Conservation (phyloP, 1,140 invertebrate species). For the Dreissena polymorpha region DNA sequence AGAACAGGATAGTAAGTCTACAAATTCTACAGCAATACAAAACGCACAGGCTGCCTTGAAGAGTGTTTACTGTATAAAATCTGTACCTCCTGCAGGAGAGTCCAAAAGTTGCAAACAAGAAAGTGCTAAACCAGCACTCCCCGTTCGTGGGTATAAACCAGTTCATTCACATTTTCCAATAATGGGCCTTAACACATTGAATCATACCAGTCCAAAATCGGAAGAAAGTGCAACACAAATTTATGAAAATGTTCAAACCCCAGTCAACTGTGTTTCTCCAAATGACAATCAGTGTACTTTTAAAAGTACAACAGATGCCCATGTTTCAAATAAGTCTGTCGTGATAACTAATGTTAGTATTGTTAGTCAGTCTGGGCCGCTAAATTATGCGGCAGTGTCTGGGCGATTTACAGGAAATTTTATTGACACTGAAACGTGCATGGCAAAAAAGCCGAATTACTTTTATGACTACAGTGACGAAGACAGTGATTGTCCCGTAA, state of each 20-base stretch:
- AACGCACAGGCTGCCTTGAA: conserved; percentile 3
- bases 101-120: conserved; percentile 12
- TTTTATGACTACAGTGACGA: conserved; percentile 77
- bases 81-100: background rate
- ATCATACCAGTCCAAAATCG: conserved; percentile 43
- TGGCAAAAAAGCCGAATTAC: conserved; percentile 62
- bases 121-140: conserved; percentile 8
- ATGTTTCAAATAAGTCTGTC: too few relatives aligned
- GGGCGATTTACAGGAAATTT: too few relatives aligned
- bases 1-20: background rate
- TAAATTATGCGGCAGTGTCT: too few relatives aligned
- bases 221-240: conserved; percentile 27
- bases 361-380: too few relatives aligned
- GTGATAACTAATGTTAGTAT: too few relatives aligned
- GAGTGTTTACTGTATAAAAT: conserved; percentile 32
- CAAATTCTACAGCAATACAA: background rate
- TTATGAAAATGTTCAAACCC: conserved; percentile 47
- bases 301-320: conserved; percentile 1
- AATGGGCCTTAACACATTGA: conserved; percentile 45
- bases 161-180: conserved; percentile 38
- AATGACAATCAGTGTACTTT: background rate
- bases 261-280: background rate
- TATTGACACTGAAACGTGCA: too few relatives aligned
- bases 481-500: conserved; percentile 73
- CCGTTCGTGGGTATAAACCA: conserved; percentile 21